These are phyloP conservation scores for Arbacia lixula DNA, from an alignment of 53 echinoderm and acorn worm species.

Conservation along the genomic window DNA sequence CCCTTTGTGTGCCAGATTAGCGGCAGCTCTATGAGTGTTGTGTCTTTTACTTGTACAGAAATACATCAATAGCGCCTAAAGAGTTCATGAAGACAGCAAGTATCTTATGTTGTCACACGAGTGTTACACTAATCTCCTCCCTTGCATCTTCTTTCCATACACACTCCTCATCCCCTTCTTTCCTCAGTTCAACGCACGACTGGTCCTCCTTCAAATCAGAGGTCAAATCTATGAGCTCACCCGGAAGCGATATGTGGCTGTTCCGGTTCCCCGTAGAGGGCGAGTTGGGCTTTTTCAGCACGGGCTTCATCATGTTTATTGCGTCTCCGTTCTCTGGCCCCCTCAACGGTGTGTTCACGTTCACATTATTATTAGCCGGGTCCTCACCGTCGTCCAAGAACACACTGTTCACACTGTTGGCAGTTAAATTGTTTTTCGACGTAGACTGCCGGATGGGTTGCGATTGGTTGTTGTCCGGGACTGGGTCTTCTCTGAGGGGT, in stretches of 20 bases:
- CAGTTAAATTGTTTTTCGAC: slow-evolving; percentile 50
- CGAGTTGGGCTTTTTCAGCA: slow-evolving; percentile 32
- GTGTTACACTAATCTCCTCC: too few species aligned
- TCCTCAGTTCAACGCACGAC: neutral
- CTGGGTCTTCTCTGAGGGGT: neutral
- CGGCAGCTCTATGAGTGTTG: too few species aligned
- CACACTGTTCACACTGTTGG: slow-evolving; percentile 72
- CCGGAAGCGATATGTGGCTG: slow-evolving; percentile 48
- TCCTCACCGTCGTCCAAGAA: slow-evolving; percentile 45
- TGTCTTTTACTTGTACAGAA: too few species aligned
- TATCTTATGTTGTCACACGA: too few species aligned
- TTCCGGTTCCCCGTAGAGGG: slow-evolving; percentile 41
- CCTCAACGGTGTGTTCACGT: slow-evolving; percentile 6
- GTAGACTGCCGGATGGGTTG: slow-evolving; percentile 10
- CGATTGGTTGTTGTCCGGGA: neutral
- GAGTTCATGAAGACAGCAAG: too few species aligned
- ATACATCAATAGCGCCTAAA: too few species aligned
- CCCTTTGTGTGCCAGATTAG: too few species aligned
- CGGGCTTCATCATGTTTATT: slow-evolving; percentile 31
- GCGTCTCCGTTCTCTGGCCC: slow-evolving; percentile 47
- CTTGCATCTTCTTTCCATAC: neutral
- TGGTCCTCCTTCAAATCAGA: slow-evolving; percentile 3
- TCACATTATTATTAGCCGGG: neutral
- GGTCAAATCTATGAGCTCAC: slow-evolving; percentile 53
- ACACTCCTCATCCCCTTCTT: slow-evolving; percentile 2